Percentiles rank a stretch among this genome's conserved stretches.
Conservation (phyloP, 2,113 vertebrate species). For the Noturus placidus region DNA sequence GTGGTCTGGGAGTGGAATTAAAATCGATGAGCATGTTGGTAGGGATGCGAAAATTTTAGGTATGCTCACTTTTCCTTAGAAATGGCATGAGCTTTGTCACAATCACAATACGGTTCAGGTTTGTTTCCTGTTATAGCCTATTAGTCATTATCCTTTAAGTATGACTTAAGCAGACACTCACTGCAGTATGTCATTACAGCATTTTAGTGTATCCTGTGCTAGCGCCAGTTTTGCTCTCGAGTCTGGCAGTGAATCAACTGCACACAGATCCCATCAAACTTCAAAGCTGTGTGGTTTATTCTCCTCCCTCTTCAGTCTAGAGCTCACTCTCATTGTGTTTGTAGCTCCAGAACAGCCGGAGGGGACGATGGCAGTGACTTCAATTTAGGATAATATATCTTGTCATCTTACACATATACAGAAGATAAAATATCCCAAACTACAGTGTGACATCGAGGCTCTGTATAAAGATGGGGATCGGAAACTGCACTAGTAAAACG, state of each 20-base stretch:
- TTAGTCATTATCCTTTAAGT: conserved; percentile 43
- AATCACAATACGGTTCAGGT: conserved; percentile 7
- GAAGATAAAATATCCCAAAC: neutral
- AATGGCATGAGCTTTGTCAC: neutral
- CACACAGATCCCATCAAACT: neutral
- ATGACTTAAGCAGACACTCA: conserved; percentile 32
- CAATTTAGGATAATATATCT: neutral
- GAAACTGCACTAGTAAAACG: neutral
- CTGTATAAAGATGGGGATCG: neutral
- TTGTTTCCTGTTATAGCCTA: conserved; percentile 34
- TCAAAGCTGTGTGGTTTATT: conserved; percentile 6
- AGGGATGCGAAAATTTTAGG: neutral
- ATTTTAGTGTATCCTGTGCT: conserved; percentile 30
- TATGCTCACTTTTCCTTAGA: neutral
- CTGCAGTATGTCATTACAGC: conserved; percentile 27
- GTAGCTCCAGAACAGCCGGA: neutral
- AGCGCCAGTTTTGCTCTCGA: neutral
- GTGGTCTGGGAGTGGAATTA: neutral
- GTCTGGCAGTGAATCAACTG: conserved; percentile 1
- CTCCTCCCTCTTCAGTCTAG: neutral
- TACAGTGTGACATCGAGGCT: neutral
- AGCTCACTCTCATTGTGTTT: neutral
- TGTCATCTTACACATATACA: neutral
- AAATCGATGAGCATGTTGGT: neutral
- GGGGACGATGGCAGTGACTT: neutral